Percentiles rank a stretch among this genome's conserved stretches.
Conservation (phyloP, 1,140 invertebrate species). For the Solen grandis region DNA sequence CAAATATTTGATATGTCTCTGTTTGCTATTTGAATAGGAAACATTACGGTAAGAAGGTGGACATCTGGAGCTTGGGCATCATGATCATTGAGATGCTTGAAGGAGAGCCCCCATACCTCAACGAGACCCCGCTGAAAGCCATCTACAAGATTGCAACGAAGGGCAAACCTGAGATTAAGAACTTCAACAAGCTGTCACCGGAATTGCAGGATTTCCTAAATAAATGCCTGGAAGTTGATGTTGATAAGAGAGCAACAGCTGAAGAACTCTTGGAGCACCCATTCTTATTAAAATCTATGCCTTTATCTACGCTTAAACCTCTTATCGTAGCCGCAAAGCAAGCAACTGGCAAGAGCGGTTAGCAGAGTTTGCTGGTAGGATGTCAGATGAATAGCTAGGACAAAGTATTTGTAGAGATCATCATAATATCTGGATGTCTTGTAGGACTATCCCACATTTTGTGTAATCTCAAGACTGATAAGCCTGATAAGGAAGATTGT, state of each 20-base stretch:
- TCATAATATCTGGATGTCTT: too few relatives aligned
- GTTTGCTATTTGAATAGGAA: too few relatives aligned
- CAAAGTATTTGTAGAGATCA: too few relatives aligned
- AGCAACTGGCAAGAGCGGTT: conserved; percentile 79
- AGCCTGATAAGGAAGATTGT: too few relatives aligned
- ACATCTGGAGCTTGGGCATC: conserved; percentile 81
- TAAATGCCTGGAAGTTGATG: conserved; percentile 97
- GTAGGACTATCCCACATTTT: too few relatives aligned
- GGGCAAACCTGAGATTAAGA: conserved; percentile 85
- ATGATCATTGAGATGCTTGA: conserved; percentile 82
- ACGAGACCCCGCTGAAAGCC: conserved; percentile 80
- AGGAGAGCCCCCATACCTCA: conserved; percentile 80
- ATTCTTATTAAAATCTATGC: conserved; percentile 96
- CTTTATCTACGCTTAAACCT: conserved; percentile 94
- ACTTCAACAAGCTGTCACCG: conserved; percentile 95
- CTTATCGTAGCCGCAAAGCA: conserved; percentile 99
- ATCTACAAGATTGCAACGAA: conserved; percentile 90
- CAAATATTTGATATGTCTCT: too few relatives aligned
- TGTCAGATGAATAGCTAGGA: too few relatives aligned
- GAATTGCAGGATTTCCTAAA: conserved; percentile 99
- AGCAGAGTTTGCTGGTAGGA: too few relatives aligned
- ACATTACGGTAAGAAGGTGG: conserved; percentile 80
- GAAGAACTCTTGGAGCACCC: conserved; percentile 95
- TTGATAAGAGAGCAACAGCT: conserved; percentile 94
- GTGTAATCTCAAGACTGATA: too few relatives aligned